A percentile compares a stretch with the other conserved stretches of the same genome.
phyloP scores from a whole-genome alignment of 1,140 invertebrate species.

The Ladona fulva region DNA sequence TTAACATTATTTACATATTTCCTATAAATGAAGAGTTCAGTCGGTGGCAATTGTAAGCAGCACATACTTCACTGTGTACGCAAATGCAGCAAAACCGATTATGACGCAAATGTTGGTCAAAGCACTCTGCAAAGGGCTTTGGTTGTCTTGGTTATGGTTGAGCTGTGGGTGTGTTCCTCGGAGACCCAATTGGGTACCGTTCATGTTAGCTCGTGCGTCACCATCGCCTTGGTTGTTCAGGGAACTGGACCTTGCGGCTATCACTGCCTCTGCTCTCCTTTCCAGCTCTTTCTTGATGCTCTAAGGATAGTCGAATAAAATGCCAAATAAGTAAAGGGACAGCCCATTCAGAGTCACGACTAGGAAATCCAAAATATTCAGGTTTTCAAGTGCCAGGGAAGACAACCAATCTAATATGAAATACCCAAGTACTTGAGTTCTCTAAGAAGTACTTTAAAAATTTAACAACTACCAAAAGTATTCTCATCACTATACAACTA shows the following conservation, averaged over 20 bases:
- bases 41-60: slow-evolving; percentile 40
- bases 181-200: not conserved
- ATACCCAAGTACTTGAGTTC: too few relatives aligned
- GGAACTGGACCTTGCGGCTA: slow-evolving; percentile 16
- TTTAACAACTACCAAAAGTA: too few relatives aligned
- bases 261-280: slow-evolving; percentile 22
- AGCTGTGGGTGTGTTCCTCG: slow-evolving; percentile 17
- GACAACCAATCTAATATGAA: too few relatives aligned
- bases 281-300: slow-evolving; percentile 42
- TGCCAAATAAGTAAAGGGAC: too few relatives aligned
- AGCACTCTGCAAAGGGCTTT: slow-evolving; percentile 59
- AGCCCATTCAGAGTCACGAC: too few relatives aligned
- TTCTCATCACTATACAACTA: too few relatives aligned
- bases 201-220: not conserved
- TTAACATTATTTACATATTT: not conserved
- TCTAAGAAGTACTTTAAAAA: too few relatives aligned
- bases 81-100: slow-evolving; percentile 75
- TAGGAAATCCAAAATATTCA: too few relatives aligned
- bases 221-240: slow-evolving; percentile 17
- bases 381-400: too few relatives aligned
- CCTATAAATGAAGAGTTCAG: slow-evolving; percentile 15
- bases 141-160: slow-evolving; percentile 26
- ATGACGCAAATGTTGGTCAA: slow-evolving; percentile 71
- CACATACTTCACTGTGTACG: slow-evolving; percentile 79
- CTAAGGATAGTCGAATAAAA: too few relatives aligned